Conservation (phyloP, 2,888 invertebrate genomes). For the Agrochola circellaris region DNA sequence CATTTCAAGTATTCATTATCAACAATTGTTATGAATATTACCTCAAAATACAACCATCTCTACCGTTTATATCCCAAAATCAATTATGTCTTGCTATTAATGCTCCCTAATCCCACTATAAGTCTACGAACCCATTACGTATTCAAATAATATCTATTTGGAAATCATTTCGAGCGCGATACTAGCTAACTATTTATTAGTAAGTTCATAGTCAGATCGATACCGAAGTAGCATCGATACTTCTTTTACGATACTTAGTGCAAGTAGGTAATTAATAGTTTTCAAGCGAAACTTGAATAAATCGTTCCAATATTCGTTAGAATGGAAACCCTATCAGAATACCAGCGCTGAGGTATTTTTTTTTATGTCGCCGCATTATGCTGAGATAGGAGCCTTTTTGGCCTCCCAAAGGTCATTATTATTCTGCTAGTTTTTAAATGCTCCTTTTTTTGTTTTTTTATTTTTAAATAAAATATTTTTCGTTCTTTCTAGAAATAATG, state of each 20-base stretch:
- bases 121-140: slow-evolving; percentile 35
- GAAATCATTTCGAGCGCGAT: slow-evolving; percentile 51
- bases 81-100: slow-evolving; percentile 47
- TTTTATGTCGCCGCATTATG: too few relatives aligned
- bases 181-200: slow-evolving; percentile 47
- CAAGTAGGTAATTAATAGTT: not conserved
- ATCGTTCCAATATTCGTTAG: not conserved
- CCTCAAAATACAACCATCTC: not conserved
- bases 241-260: not conserved
- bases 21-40: not conserved
- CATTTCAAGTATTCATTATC: not conserved
- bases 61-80: slow-evolving; percentile 28
- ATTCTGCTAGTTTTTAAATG: too few relatives aligned
- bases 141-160: slow-evolving; percentile 55
- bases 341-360: too few relatives aligned
- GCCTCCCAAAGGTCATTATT: too few relatives aligned
- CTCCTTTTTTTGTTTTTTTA: too few relatives aligned
- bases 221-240: not conserved
- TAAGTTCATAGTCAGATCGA: slow-evolving; percentile 16
- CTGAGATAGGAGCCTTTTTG: too few relatives aligned
- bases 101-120: slow-evolving; percentile 33
- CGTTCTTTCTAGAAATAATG: not conserved
- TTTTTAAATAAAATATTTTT: too few relatives aligned
- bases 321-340: too few relatives aligned
- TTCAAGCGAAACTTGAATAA: not conserved